phyloP scores from a whole-genome alignment of 2,797 vertebrate genomes.

The Echiichthys vipera region DNA sequence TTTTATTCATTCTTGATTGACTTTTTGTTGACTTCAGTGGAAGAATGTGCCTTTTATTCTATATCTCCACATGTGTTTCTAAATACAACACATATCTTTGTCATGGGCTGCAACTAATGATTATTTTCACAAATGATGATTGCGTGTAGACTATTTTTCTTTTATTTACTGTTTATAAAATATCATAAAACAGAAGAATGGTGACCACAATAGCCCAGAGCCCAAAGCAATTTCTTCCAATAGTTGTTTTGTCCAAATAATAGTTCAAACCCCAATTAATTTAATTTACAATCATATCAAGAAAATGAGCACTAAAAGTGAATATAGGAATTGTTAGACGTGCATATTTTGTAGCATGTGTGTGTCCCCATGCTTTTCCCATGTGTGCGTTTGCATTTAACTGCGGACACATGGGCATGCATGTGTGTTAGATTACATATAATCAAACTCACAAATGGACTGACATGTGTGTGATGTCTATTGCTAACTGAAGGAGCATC shows the following conservation, averaged over 20 bases:
- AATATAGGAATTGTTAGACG: neutral
- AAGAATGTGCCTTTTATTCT: neutral
- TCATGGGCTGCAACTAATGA: neutral
- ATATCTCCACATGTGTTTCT: neutral
- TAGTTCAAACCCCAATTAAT: neutral
- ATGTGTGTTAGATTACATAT: slow-evolving; percentile 28
- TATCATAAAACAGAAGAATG: neutral
- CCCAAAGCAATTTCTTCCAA: neutral
- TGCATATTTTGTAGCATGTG: neutral
- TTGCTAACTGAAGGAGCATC: slow-evolving; percentile 28
- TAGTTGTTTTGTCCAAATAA: neutral
- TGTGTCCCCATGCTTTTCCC: neutral
- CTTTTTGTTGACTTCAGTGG: slow-evolving; percentile 5
- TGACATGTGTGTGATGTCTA: slow-evolving; percentile 8
- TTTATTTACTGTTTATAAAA: neutral
- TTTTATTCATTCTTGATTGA: slow-evolving; percentile 13
- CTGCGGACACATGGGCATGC: slow-evolving; percentile 25
- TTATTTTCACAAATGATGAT: neutral
- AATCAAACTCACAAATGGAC: slow-evolving; percentile 4
- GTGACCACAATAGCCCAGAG: neutral
- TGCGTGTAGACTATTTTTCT: neutral
- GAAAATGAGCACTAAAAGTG: neutral
- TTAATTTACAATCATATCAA: neutral
- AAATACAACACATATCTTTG: neutral
- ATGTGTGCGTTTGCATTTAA: slow-evolving; percentile 2